Conservation (phyloP, 2,888 invertebrate species). For the Caenorhabditis sp. region DNA sequence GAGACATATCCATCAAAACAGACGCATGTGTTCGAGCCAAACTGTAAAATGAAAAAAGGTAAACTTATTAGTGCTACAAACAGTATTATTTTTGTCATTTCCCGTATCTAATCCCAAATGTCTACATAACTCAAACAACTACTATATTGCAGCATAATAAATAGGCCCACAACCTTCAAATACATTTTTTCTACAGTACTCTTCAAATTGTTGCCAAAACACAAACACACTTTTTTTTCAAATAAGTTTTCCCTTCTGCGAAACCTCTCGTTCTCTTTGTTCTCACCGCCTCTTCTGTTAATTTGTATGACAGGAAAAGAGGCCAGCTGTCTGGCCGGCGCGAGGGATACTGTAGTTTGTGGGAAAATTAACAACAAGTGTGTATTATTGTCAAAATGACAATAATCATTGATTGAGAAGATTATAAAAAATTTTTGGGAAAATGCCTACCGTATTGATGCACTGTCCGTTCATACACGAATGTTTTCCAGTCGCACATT, state of each 20-base stretch:
- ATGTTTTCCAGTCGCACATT: conserved; percentile 73
- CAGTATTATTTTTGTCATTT: no score
- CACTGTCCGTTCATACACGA: conserved; percentile 11
- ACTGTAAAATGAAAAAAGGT: no score
- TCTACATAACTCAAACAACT: no score
- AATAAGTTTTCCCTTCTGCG: background rate
- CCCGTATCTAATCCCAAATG: no score
- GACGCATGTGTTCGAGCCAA: no score
- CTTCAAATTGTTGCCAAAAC: background rate
- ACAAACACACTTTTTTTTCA: background rate
- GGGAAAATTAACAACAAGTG: conserved; percentile 2
- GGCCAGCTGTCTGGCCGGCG: conserved; percentile 73
- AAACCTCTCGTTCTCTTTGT: background rate
- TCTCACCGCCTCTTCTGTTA: background rate
- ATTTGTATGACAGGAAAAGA: background rate
- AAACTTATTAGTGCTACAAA: no score
- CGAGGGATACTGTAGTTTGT: background rate
- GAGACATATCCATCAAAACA: no score
- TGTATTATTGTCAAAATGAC: background rate
- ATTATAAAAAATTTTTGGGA: background rate
- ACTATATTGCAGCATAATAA: no score
- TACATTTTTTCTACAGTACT: background rate
- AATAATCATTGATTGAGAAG: background rate
- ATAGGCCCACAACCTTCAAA: no score
- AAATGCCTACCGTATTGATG: conserved; percentile 27